These are phyloP conservation scores for Onychomys leucogaster DNA, from an alignment of 2,797 vertebrate species.

Conservation along the genomic window DNA sequence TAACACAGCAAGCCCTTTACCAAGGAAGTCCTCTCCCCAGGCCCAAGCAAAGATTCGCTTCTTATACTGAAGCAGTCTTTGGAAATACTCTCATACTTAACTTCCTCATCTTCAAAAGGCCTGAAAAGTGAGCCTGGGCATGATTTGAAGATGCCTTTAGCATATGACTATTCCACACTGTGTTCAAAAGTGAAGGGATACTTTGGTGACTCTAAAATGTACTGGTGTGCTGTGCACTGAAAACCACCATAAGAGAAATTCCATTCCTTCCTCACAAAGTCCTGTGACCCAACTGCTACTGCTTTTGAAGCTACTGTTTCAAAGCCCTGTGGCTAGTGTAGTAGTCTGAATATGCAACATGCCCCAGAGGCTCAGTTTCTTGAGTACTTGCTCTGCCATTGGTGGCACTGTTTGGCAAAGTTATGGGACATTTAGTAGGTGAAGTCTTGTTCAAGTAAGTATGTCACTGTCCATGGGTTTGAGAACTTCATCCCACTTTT, in stretches of 20 bases:
- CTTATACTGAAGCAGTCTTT: not conserved
- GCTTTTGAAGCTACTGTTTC: not conserved
- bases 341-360: not conserved
- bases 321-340: not conserved
- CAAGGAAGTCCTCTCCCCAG: not conserved
- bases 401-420: not conserved
- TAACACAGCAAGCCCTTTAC: not conserved
- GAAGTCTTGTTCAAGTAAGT: not conserved
- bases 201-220: not conserved
- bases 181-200: not conserved
- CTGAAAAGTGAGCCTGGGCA: not conserved
- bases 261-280: constrained; percentile 7
- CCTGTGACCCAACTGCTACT: not conserved
- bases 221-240: not conserved
- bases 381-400: not conserved
- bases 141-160: constrained; percentile 18
- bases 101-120: not conserved
- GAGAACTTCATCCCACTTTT: not conserved
- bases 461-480: too few relatives aligned
- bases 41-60: not conserved
- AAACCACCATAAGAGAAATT: not conserved
- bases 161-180: not conserved
- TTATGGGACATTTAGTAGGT: not conserved
- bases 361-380: not conserved
- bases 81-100: constrained; percentile 5